These are phyloP conservation scores for Cephalopholis sonnerati DNA, from an alignment of 2,113 vertebrate species.

Conservation along the genomic window DNA sequence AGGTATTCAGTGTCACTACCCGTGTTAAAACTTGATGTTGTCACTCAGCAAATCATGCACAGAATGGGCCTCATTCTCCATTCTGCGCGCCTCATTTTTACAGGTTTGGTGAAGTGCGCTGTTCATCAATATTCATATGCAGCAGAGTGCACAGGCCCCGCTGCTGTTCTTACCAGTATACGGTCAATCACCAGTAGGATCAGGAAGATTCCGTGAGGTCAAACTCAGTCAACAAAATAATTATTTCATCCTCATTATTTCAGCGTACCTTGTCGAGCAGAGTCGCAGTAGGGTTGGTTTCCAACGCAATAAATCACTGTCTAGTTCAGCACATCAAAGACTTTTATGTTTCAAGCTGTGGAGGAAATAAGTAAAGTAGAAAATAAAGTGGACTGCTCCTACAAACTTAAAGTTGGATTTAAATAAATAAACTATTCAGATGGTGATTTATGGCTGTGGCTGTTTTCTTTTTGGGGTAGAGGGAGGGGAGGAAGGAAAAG, in stretches of 20 bases:
- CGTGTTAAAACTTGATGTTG: conserved; percentile 6
- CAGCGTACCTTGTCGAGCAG: conserved; percentile 17
- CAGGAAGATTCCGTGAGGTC: conserved; percentile 12
- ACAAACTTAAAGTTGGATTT: conserved; percentile 27
- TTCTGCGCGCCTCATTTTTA: not conserved
- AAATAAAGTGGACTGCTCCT: conserved; percentile 18
- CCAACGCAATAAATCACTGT: conserved; percentile 54
- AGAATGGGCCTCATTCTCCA: conserved; percentile 26
- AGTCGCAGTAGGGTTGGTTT: conserved; percentile 42
- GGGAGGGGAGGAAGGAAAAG: not conserved
- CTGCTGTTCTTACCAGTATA: not conserved
- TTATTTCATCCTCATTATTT: conserved; percentile 29
- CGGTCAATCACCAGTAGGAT: conserved; percentile 10
- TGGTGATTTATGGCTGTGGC: conserved; percentile 46
- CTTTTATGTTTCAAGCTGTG: conserved; percentile 34
- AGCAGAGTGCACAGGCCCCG: conserved; percentile 4
- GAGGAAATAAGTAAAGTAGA: conserved; percentile 16
- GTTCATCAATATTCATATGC: conserved; percentile 58
- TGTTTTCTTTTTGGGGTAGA: not conserved
- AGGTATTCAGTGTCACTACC: conserved; percentile 4
- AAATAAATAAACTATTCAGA: conserved; percentile 40
- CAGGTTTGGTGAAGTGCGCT: conserved; percentile 1
- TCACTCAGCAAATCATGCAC: conserved; percentile 19
- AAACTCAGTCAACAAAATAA: conserved; percentile 41
- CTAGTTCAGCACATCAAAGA: conserved; percentile 48